Evolutionary conservation across 2,888 invertebrate species (phyloP).

Genomic region (Nephrotoma guestfalica): DNA sequence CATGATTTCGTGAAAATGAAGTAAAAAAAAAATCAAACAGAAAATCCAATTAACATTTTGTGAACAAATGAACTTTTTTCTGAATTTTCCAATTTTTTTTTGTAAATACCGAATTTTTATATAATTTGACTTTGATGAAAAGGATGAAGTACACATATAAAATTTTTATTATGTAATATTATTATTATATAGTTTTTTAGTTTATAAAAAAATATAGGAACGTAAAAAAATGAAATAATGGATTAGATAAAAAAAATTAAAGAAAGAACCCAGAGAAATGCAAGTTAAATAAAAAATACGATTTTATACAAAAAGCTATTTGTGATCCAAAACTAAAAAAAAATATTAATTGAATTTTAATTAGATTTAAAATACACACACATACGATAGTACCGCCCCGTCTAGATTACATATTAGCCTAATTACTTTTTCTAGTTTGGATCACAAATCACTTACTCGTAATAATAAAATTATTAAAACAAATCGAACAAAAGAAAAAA

Average conservation of each 20-base stretch:
- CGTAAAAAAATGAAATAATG: background rate
- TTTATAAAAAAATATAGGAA: background rate
- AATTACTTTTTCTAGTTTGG: background rate
- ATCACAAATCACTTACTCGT: background rate
- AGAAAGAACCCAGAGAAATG: background rate
- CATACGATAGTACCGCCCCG: background rate
- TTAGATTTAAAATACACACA: background rate
- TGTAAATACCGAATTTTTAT: background rate
- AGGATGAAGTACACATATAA: background rate
- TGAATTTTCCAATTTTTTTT: background rate
- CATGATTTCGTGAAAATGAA: background rate
- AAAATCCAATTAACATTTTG: background rate
- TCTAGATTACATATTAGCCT: background rate
- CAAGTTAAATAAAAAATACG: background rate
- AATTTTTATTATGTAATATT: background rate
- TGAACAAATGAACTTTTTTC: background rate
- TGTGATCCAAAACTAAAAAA: background rate
- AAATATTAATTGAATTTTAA: background rate
- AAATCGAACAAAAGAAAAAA: background rate
- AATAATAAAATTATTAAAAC: background rate
- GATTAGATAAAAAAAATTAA: background rate
- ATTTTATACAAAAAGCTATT: background rate
- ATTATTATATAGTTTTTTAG: background rate
- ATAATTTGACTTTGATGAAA: background rate
- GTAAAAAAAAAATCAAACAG: background rate